A percentile compares a stretch with the other conserved stretches of the same genome.
Evolutionary conservation across 2,888 invertebrate genomes (phyloP).

Genomic region (Tigriopus californicus): DNA sequence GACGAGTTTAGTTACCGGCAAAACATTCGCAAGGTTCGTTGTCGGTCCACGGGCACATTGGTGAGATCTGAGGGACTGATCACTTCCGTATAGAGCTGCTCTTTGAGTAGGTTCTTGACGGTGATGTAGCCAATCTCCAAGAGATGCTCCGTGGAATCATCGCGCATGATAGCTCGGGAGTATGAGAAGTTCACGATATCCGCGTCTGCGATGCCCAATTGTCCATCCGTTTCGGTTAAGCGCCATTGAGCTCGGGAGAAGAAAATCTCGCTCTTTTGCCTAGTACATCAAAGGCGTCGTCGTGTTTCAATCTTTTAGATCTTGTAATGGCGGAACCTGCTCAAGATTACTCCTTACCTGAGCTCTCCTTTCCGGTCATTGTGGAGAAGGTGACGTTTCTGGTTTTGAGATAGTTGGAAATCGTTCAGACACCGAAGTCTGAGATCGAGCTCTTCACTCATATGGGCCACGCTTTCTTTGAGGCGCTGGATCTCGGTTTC

Average conservation of each 20-base stretch:
- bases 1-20: conserved; percentile 42
- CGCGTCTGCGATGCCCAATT: conserved; percentile 88
- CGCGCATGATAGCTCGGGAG: conserved; percentile 8
- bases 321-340: no score
- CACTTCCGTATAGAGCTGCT: conserved; percentile 80
- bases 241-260: conserved; percentile 97
- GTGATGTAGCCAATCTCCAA: conserved; percentile 86
- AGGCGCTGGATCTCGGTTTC: conserved; percentile 15
- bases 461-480: conserved; percentile 64
- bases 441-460: conserved; percentile 84
- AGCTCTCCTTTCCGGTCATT: no score
- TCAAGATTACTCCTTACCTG: no score
- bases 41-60: conserved; percentile 76
- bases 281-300: no score
- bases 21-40: conserved; percentile 77
- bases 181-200: conserved; percentile 84
- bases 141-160: conserved; percentile 58
- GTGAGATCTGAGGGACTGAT: conserved; percentile 56
- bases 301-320: no score
- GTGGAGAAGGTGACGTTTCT: background rate
- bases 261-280: conserved; percentile 74
- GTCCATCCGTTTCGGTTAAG: conserved; percentile 91
- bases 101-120: conserved; percentile 83
- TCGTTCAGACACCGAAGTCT: conserved; percentile 85
- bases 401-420: conserved; percentile 35